Conservation (phyloP, 2,888 invertebrate genomes). For the Trachelus stipa region DNA sequence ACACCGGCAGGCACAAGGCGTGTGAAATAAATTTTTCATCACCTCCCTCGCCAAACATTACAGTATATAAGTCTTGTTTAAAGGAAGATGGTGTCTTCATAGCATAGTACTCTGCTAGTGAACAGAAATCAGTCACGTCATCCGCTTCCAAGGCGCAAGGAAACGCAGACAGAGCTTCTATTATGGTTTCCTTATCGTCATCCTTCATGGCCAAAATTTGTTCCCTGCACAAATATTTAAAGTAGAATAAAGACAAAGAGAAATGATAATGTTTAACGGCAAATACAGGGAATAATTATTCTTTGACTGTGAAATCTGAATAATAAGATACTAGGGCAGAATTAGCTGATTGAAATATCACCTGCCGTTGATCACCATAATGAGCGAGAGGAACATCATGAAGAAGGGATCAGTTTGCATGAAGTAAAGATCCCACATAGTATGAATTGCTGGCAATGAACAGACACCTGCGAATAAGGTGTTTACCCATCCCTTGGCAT, state of each 20-base stretch:
- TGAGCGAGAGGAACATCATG: slow-evolving; percentile 93
- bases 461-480: slow-evolving; percentile 91
- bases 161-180: slow-evolving; percentile 78
- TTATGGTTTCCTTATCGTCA: slow-evolving; percentile 76
- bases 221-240: slow-evolving; percentile 69
- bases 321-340: neutral
- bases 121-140: slow-evolving; percentile 97
- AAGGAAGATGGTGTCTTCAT: slow-evolving; percentile 94
- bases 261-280: neutral
- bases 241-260: slow-evolving; percentile 2
- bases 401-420: slow-evolving; percentile 97
- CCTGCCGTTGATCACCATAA: slow-evolving; percentile 94
- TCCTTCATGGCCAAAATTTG: slow-evolving; percentile 83
- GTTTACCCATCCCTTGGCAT: slow-evolving; percentile 90
- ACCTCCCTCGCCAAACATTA: slow-evolving; percentile 69
- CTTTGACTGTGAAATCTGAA: neutral
- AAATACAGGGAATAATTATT: too few species aligned
- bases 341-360: slow-evolving; percentile 47
- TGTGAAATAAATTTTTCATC: slow-evolving; percentile 78
- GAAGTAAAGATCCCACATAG: slow-evolving; percentile 98
- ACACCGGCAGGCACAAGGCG: slow-evolving; percentile 95
- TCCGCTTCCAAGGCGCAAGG: slow-evolving; percentile 90
- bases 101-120: slow-evolving; percentile 95
- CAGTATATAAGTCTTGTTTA: slow-evolving; percentile 77
- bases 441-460: slow-evolving; percentile 84